Evolutionary conservation across 2,888 invertebrate species (phyloP), one percentile per base, ranked within the genome.

Genomic region (Clepsis dumicolana): DNA sequence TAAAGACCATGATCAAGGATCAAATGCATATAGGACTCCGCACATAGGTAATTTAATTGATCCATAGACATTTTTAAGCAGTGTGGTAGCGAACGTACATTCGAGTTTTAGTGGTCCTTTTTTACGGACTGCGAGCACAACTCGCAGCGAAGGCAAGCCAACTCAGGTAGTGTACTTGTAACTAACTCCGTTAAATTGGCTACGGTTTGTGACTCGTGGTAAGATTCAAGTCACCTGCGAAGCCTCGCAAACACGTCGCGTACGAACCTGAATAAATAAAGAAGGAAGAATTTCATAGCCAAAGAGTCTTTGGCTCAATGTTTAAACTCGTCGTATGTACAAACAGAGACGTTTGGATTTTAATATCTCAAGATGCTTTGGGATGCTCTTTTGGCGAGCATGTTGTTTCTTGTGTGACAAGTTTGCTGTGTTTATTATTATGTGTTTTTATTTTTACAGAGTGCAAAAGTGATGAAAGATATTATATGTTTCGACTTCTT

Each of bases 261-360:
- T 54, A 62, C 67, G 18, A 54, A 56, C 64, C 67, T 74, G 74
- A 73, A 74, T 74, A 73, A 74, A 74, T 71, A 73, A 73, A 65
- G 44, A 53, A 53, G 62, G 44, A 71, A 68, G 72, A 71, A 74
- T 69, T 74, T 72, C 73, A 72, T 74, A 71, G 64, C 65, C 53
- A 50, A 24, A 35, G 59, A 65, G 64, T 56, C 53, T 67, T 60
- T 56, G 57, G 44, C 64, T 56, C 56, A 56, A 68, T 70, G 65
- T 70, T 71, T 70, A 67, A 63, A 38, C 67, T 64, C 54, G 29
- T 44, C 48, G 25, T 32, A 24, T 67, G 56, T 29, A 63, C 56
- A 24, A 67, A 62, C 63, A 54, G n/a, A 3, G 53, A 62, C 44
- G 57, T 63, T 29, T 27, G 50, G 63, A 24, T 64, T 52, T 59